Conservation (phyloP, 2,797 vertebrate genomes). For the Chelonia mydas region DNA sequence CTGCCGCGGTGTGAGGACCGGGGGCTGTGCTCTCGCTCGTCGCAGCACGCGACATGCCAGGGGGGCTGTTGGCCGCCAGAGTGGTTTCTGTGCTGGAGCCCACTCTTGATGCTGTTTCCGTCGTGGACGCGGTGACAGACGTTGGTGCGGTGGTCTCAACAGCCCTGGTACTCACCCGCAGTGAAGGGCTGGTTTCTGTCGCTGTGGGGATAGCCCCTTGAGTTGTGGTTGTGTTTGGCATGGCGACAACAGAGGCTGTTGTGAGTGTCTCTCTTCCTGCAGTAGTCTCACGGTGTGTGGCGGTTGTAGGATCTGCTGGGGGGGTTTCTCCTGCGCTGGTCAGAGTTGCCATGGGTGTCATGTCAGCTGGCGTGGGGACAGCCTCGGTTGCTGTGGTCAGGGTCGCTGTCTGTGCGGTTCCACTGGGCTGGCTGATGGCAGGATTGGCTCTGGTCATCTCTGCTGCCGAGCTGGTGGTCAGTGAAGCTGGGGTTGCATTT, state of each 20-base stretch:
- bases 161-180: not conserved
- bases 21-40: not conserved
- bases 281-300: not conserved
- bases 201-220: not conserved
- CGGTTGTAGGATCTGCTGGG: not conserved
- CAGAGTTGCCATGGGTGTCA: too few relatives aligned
- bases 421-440: accelerated
- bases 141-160: not conserved
- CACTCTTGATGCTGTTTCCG: not conserved
- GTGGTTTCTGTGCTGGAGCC: not conserved
- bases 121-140: too few relatives aligned
- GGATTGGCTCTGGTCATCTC: too few relatives aligned
- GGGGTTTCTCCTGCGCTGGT: too few relatives aligned
- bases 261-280: not conserved
- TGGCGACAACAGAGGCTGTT: too few relatives aligned
- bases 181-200: not conserved
- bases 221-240: not conserved
- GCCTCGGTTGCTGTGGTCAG: too few relatives aligned
- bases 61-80: too few relatives aligned
- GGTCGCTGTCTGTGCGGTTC: too few relatives aligned
- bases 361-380: too few relatives aligned
- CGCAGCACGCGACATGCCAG: too few relatives aligned
- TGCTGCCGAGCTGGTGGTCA: not conserved
- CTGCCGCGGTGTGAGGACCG: not conserved
- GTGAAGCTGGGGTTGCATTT: not conserved